These are phyloP conservation scores for Neosilurus hyrtlii DNA, from an alignment of 2,797 vertebrate species.

Conservation along the genomic window DNA sequence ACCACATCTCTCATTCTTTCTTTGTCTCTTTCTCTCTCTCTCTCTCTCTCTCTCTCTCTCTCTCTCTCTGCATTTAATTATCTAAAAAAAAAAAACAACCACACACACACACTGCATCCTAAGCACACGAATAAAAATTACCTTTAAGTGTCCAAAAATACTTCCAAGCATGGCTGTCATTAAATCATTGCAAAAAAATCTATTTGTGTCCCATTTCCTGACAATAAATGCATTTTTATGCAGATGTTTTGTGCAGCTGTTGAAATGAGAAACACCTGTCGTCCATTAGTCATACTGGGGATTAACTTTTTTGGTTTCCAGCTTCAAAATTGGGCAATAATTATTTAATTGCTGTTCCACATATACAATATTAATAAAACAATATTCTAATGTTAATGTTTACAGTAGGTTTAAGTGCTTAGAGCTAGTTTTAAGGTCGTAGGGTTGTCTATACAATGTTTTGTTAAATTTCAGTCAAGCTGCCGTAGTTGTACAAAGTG, in stretches of 20 bases:
- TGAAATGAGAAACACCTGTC: conserved; percentile 28
- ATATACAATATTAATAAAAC: not conserved
- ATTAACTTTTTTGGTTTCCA: not conserved
- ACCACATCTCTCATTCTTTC: not conserved
- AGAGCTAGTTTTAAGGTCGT: not conserved
- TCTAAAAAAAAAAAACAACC: conserved; percentile 8
- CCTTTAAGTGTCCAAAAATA: conserved; percentile 47
- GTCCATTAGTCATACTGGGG: not conserved
- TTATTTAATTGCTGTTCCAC: not conserved
- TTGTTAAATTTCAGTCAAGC: not conserved
- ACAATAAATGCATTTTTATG: conserved; percentile 34
- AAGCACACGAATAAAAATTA: conserved; percentile 44
- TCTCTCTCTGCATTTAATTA: conserved; percentile 28
- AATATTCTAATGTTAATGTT: not conserved
- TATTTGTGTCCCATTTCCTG: conserved; percentile 55
- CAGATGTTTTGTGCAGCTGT: conserved; percentile 44
- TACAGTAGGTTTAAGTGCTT: not conserved
- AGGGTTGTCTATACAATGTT: not conserved
- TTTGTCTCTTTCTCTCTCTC: not conserved
- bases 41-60: conserved; percentile 8
- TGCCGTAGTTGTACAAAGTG: not conserved
- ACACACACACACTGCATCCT: conserved; percentile 20
- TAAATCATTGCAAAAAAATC: conserved; percentile 48
- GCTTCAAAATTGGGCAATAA: not conserved
- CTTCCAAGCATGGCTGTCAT: conserved; percentile 45